Percentiles rank a stretch among this genome's conserved stretches.
phyloP scores from a whole-genome alignment of 1,140 invertebrate genomes.

The Homarus americanus region DNA sequence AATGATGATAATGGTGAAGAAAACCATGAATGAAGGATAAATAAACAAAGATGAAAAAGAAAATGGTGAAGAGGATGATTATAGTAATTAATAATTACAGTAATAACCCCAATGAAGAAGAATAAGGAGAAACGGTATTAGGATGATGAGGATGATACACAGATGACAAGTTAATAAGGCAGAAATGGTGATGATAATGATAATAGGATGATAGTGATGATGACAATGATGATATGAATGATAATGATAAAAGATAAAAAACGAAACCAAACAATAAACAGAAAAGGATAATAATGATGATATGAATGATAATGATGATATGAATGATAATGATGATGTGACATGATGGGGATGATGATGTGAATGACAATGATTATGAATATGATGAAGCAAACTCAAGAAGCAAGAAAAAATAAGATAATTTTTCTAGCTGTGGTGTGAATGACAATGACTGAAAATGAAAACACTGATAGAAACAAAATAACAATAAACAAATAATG shows the following conservation, averaged over 20 bases:
- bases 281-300: too few relatives aligned
- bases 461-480: not conserved
- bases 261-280: not conserved
- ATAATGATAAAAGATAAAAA: too few relatives aligned
- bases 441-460: not conserved
- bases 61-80: not conserved
- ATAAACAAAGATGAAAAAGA: not conserved
- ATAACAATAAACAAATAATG: too few relatives aligned
- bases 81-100: not conserved
- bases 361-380: too few relatives aligned
- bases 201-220: not conserved
- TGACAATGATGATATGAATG: too few relatives aligned
- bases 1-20: too few relatives aligned
- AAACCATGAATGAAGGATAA: not conserved
- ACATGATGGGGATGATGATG: too few relatives aligned
- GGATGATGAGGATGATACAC: not conserved
- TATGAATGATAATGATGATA: too few relatives aligned
- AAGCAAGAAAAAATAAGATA: not conserved
- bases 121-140: not conserved
- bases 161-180: not conserved
- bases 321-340: too few relatives aligned
- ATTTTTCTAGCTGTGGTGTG: not conserved
- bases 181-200: too few relatives aligned
- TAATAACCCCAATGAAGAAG: not conserved
- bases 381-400: not conserved